phyloP scores from a whole-genome alignment of 1,140 invertebrate genomes.

The Plectrocnemia conspersa region DNA sequence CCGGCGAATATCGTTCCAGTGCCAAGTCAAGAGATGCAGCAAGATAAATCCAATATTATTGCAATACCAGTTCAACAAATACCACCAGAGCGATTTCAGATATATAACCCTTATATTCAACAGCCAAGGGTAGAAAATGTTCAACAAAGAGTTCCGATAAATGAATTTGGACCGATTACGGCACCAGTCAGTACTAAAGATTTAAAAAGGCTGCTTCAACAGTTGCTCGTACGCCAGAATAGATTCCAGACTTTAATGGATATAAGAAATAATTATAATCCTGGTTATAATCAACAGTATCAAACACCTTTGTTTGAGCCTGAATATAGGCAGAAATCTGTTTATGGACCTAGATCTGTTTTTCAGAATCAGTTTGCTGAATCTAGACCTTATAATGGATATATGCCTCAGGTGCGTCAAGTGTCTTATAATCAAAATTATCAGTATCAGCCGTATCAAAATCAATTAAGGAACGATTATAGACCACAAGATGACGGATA shows the following conservation, averaged over 20 bases:
- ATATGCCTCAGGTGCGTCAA: slow-evolving; percentile 19
- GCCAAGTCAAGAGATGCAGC: slow-evolving; percentile 15
- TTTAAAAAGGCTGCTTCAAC: slow-evolving; percentile 54
- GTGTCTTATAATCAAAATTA: slow-evolving; percentile 21
- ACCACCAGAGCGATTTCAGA: slow-evolving; percentile 36
- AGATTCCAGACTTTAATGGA: slow-evolving; percentile 50
- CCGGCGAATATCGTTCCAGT: slow-evolving; percentile 33
- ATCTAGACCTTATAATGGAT: slow-evolving; percentile 22
- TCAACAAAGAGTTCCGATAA: slow-evolving; percentile 34
- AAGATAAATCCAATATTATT: slow-evolving; percentile 27
- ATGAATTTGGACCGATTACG: slow-evolving; percentile 42
- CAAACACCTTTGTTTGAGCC: slow-evolving; percentile 31
- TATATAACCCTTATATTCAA: slow-evolving; percentile 37
- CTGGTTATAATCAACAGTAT: slow-evolving; percentile 35
- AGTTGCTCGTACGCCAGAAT: slow-evolving; percentile 53
- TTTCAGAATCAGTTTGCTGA: slow-evolving; percentile 19
- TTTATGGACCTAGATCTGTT: slow-evolving; percentile 18
- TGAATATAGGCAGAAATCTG: slow-evolving; percentile 33
- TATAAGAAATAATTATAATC: slow-evolving; percentile 43
- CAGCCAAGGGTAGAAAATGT: slow-evolving; percentile 28
- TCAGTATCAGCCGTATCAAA: slow-evolving; percentile 27
- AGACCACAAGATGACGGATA: slow-evolving; percentile 41
- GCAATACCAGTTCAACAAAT: slow-evolving; percentile 27
- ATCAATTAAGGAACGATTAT: slow-evolving; percentile 38
- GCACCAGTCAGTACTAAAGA: slow-evolving; percentile 56